Conservation (phyloP, 2,888 invertebrate genomes). For the Erpobdella octoculata region DNA sequence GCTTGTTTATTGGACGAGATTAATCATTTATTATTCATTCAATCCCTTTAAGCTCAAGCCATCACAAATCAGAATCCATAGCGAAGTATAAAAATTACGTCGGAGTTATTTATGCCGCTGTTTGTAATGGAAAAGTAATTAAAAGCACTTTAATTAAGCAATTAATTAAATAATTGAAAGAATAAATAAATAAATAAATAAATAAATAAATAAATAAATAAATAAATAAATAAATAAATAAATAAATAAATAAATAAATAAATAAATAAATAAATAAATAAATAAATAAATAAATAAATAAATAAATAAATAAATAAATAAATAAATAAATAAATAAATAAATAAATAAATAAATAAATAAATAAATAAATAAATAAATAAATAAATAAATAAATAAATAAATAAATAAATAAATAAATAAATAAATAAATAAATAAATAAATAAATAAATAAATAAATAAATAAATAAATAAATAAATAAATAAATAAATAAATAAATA, state of each 20-base stretch:
- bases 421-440: neutral
- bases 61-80: too few species aligned
- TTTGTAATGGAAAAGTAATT: neutral
- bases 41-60: too few species aligned
- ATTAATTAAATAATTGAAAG: neutral
- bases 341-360: constrained; percentile 1
- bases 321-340: neutral
- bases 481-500: too few species aligned
- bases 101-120: too few species aligned
- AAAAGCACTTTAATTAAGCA: neutral
- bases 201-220: neutral
- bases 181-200: neutral
- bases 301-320: neutral
- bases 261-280: neutral
- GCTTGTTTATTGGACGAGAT: too few species aligned
- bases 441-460: too few species aligned
- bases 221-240: neutral
- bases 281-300: neutral
- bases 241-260: neutral
- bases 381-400: constrained; percentile 3
- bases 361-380: neutral
- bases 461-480: too few species aligned
- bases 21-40: too few species aligned
- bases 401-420: constrained; percentile 10
- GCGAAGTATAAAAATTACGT: too few species aligned